A percentile compares a stretch with the other conserved stretches of the same genome.
Evolutionary conservation across 2,113 vertebrate genomes (phyloP).

Genomic region (Neogobius melanostomus): DNA sequence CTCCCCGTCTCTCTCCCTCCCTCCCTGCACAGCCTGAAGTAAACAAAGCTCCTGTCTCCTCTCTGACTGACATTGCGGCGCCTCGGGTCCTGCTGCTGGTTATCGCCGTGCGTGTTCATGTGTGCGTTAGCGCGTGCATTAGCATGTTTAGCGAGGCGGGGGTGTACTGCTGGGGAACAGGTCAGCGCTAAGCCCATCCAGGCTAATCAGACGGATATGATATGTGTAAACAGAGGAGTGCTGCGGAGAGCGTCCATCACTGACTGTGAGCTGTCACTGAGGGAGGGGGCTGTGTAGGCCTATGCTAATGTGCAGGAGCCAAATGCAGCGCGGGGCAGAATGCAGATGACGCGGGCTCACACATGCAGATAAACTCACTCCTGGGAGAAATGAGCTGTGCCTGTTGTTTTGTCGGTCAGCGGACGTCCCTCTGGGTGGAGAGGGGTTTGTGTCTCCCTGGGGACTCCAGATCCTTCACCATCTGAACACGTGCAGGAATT

Average conservation of each 20-base stretch:
- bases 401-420: no score
- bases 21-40: constrained; percentile 24
- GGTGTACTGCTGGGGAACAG: constrained; percentile 55
- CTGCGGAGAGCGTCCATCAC: constrained; percentile 28
- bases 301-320: no score
- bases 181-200: constrained; percentile 65
- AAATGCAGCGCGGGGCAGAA: no score
- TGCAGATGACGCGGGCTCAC: no score
- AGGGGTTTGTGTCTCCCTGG: no score
- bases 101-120: neutral
- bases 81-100: constrained; percentile 47
- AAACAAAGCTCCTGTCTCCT: constrained; percentile 60
- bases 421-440: no score
- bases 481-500: no score
- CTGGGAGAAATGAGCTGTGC: no score
- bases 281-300: neutral
- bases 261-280: neutral
- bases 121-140: constrained; percentile 6
- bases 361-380: no score
- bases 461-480: no score
- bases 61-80: constrained; percentile 57
- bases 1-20: no score
- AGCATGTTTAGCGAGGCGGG: constrained; percentile 49
- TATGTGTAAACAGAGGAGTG: constrained; percentile 63
- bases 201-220: constrained; percentile 69